phyloP scores from a whole-genome alignment of 2,888 invertebrate genomes.

The Agrilus biguttatus region DNA sequence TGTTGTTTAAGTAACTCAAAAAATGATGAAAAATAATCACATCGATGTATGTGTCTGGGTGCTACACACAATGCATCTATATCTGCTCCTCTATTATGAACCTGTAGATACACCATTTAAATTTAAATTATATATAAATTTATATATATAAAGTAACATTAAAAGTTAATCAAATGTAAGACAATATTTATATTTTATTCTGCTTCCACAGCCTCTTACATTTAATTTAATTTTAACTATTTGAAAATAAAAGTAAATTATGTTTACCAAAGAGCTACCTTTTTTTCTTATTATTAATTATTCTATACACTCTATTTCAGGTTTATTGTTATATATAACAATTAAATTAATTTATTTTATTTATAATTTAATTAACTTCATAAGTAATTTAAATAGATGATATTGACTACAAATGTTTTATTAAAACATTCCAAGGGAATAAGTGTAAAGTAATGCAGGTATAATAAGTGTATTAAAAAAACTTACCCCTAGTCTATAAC shows the following conservation, averaged over 20 bases:
- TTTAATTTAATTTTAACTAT: too few relatives aligned
- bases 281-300: too few relatives aligned
- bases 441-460: not conserved
- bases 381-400: not conserved
- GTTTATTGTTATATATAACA: not conserved
- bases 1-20: conserved; percentile 79
- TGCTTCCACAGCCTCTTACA: too few relatives aligned
- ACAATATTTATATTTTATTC: too few relatives aligned
- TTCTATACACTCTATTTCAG: too few relatives aligned
- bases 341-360: not conserved
- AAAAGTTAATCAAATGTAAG: not conserved
- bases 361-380: not conserved
- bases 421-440: too few relatives aligned
- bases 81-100: conserved; percentile 95
- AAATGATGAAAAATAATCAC: conserved; percentile 93
- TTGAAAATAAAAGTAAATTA: too few relatives aligned
- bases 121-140: conserved; percentile 2
- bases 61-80: conserved; percentile 98
- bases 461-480: not conserved
- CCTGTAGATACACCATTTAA: conserved; percentile 24
- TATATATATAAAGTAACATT: conserved; percentile 2
- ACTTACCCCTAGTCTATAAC: conserved; percentile 78
- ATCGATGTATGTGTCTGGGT: conserved; percentile 84
- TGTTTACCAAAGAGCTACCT: too few relatives aligned
- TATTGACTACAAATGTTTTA: not conserved